These are phyloP conservation scores for Sarcophaga bullata DNA, from an alignment of 1,140 invertebrate genomes.

Conservation along the genomic window DNA sequence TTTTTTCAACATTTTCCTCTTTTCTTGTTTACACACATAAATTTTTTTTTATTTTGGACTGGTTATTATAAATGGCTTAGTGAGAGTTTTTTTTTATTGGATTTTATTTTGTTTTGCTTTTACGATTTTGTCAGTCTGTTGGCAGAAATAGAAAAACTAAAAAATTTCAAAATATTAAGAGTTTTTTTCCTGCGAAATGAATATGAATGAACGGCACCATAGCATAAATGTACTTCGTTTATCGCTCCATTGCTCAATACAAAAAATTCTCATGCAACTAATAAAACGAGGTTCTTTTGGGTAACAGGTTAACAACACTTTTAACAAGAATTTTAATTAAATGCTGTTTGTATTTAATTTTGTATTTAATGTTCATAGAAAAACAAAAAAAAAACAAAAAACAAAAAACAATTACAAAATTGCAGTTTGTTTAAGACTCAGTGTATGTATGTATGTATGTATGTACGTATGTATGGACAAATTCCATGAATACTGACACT, in stretches of 20 bases:
- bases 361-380: no score
- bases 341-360: background rate
- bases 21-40: background rate
- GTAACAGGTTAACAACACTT: background rate
- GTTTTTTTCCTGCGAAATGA: no score
- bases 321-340: background rate
- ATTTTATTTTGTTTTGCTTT: background rate
- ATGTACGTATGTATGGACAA: background rate
- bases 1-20: background rate
- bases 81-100: background rate
- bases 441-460: background rate
- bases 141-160: background rate
- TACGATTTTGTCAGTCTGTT: background rate
- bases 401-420: background rate
- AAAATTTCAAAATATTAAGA: no score
- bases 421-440: background rate
- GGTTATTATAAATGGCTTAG: conserved; percentile 1
- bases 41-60: background rate
- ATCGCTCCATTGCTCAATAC: background rate
- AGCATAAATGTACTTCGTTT: no score
- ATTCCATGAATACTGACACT: conserved; percentile 6
- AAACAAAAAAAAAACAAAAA: background rate
- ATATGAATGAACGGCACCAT: no score
- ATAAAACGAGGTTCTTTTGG: background rate
- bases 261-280: background rate